These are phyloP conservation scores for Chironomus striatipennis DNA, from an alignment of 1,140 invertebrate genomes.

Conservation along the genomic window DNA sequence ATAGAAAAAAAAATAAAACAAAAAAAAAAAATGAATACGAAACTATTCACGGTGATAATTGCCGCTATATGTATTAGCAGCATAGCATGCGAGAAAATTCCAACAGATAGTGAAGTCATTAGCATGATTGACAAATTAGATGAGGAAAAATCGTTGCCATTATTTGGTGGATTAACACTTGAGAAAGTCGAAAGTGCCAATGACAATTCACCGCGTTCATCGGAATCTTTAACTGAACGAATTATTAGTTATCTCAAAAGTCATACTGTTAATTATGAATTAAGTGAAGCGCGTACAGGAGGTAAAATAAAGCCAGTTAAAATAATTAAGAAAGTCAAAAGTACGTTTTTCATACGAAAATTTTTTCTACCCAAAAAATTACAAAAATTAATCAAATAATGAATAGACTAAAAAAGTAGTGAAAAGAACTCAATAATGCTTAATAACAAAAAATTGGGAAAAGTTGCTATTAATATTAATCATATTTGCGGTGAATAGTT, in stretches of 20 bases:
- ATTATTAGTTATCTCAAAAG: conserved; percentile 40
- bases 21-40: conserved; percentile 6
- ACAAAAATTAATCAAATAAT: too few species aligned
- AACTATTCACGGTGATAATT: neutral
- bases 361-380: neutral
- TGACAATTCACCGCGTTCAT: conserved; percentile 29
- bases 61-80: conserved; percentile 29
- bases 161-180: conserved; percentile 39
- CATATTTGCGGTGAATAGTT: too few species aligned
- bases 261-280: conserved; percentile 41
- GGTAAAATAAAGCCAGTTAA: conserved; percentile 10
- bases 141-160: conserved; percentile 35
- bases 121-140: conserved; percentile 41
- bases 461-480: too few species aligned
- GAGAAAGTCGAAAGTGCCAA: conserved; percentile 32
- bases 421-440: too few species aligned
- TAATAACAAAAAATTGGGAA: too few species aligned
- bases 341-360: conserved; percentile 1
- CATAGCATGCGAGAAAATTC: conserved; percentile 30
- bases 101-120: conserved; percentile 40
- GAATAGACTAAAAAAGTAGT: too few species aligned
- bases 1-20: too few species aligned
- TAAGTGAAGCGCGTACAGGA: conserved; percentile 33
- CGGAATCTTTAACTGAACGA: conserved; percentile 36
- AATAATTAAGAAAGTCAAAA: conserved; percentile 23